These are phyloP conservation scores for Lasioglossum albipes DNA, from an alignment of 1,140 invertebrate genomes.

Conservation along the genomic window DNA sequence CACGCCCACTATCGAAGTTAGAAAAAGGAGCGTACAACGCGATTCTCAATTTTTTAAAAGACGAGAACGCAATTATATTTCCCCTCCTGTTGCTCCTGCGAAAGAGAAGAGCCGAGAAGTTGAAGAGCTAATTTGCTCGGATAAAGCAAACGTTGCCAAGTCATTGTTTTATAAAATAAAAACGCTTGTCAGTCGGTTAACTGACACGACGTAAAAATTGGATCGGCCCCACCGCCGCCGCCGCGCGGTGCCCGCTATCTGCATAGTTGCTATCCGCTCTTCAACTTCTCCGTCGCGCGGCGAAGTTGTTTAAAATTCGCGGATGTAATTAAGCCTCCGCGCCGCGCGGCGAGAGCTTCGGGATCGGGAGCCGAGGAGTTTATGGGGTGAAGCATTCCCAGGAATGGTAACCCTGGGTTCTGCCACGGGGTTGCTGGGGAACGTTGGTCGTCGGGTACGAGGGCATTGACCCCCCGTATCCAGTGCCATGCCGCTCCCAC, in stretches of 20 bases:
- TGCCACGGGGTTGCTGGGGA: conserved; percentile 64
- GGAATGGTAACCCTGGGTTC: conserved; percentile 21
- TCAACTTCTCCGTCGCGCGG: background rate
- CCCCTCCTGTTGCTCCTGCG: no score
- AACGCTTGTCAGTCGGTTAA: background rate
- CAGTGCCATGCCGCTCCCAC: conserved; percentile 66
- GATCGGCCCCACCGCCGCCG: background rate
- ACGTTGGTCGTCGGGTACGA: conserved; percentile 63
- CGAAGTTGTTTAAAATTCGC: background rate
- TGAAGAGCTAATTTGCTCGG: background rate
- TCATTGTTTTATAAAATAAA: background rate
- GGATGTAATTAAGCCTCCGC: background rate
- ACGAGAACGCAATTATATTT: background rate
- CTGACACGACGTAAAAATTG: background rate
- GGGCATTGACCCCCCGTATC: conserved; percentile 67
- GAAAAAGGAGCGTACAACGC: background rate
- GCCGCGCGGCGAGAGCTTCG: no score
- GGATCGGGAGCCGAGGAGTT: background rate
- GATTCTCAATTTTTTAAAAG: background rate
- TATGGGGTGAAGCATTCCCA: conserved; percentile 18
- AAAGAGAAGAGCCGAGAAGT: background rate
- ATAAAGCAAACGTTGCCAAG: background rate
- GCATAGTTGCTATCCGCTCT: no score
- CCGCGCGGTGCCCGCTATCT: background rate
- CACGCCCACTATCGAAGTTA: conserved; percentile 16